Base-by-base conservation (phyloP, 2,888 invertebrate genomes). In the Malachius bipustulatus region DNA sequence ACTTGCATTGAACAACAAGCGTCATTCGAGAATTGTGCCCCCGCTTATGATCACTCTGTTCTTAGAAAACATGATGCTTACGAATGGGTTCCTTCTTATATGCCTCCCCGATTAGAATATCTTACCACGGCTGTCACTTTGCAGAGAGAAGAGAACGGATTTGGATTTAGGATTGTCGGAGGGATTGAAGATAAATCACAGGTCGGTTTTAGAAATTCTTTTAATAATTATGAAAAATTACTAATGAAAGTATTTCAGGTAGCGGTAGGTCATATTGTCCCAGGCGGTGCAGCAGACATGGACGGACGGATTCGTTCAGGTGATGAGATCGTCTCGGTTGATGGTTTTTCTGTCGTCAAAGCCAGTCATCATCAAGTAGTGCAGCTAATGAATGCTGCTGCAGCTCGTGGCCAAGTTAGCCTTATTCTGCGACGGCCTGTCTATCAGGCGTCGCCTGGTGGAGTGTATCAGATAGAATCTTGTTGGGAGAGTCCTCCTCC, bases 141-240 rank as follows among this genome's bases (percentile, higher is more conserved):
- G 34, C 81, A 83, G 31, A 73, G 91, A n/a, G 88, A 90, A 49
- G 83, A 88, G 24, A 81, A 82, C 36, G 97, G 97, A 2, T 98
- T 98, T 67, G 98, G 97, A 4, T 98, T 98, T 67, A 75, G 97
- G 42, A 93, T 98, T 56, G 88, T 97, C 16, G 97, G 97, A 13
- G 98, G 98, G 26, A 90, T 90, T 1, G 97, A 97, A 65, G 96
- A 97, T 67, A 89, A 91, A 38, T 90, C 91, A 43, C 83, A 93
- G 65, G 90, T 79, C 62, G 56, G 64, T 19, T 19, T 8, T 19
- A 6, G 24, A n/a, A n/a, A n/a, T n/a, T n/a, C n/a, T n/a, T n/a
- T n/a, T n/a, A n/a, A n/a, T n/a, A n/a, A n/a, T n/a, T n/a, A n/a
- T n/a, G 24, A 8, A 19, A 19, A 19, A 19, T 19, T n/a, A n/a